A percentile compares a stretch with the other conserved stretches of the same genome.
phyloP scores from a whole-genome alignment of 2,113 vertebrate species.

The Dasyurus viverrinus region DNA sequence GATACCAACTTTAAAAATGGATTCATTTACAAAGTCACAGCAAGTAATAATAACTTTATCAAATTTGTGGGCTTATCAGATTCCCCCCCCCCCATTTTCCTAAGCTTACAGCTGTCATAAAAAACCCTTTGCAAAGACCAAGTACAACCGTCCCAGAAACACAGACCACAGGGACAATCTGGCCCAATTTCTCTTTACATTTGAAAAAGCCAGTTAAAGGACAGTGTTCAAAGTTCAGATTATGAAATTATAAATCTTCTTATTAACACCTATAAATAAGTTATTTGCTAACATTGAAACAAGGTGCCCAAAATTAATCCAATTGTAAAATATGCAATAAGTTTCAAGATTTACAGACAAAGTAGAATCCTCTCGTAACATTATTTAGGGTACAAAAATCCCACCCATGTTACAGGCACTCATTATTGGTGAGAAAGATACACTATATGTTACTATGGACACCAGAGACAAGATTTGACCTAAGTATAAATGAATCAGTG shows the following conservation, averaged over 20 bases:
- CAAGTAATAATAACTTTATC: background rate
- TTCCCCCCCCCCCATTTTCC: background rate
- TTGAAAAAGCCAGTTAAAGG: conserved; percentile 74
- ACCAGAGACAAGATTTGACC: background rate
- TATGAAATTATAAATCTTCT: conserved; percentile 20
- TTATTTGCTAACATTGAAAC: background rate
- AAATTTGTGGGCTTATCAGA: background rate
- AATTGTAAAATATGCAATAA: background rate
- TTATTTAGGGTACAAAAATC: background rate
- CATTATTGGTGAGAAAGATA: background rate
- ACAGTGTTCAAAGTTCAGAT: conserved; percentile 62
- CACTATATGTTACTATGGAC: background rate
- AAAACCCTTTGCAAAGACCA: conserved; percentile 41
- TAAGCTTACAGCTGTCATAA: background rate
- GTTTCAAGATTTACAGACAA: too few relatives aligned
- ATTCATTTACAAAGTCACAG: background rate
- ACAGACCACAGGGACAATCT: conserved; percentile 81
- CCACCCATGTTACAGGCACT: background rate
- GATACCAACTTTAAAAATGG: background rate
- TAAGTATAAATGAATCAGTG: background rate
- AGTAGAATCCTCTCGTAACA: background rate
- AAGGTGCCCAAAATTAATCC: background rate
- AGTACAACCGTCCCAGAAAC: conserved; percentile 85
- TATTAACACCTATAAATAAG: conserved; percentile 48
- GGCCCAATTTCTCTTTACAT: conserved; percentile 83